Evolutionary conservation across 2,888 invertebrate genomes (phyloP), one percentile per base, ranked within the genome.

Genomic region (Osedax frankpressi): DNA sequence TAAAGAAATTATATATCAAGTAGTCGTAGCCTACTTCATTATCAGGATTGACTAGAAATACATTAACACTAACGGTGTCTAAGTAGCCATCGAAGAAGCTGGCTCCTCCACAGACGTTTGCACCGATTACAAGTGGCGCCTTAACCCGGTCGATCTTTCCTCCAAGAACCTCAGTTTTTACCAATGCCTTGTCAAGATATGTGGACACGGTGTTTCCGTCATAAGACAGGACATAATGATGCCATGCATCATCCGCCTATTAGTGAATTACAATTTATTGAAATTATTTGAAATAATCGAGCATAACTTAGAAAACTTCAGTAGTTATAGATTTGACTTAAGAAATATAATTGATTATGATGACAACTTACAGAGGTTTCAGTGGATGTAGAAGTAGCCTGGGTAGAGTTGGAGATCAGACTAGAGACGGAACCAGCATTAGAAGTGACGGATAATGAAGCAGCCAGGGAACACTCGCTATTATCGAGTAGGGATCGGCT

Each of bases 11-110:
- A n/a, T n/a, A n/a, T n/a, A n/a, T n/a, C n/a, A n/a, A n/a, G n/a
- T n/a, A n/a, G n/a, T n/a, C n/a, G n/a, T n/a, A n/a, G n/a, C n/a
- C n/a, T n/a, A n/a, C n/a, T n/a, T n/a, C n/a, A n/a, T n/a, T n/a
- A n/a, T n/a, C n/a, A n/a, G n/a, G n/a, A n/a, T n/a, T n/a, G n/a
- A n/a, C n/a, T n/a, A n/a, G n/a, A n/a, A n/a, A n/a, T n/a, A 65
- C 0, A 65, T 2, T 2, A 28, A 65, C 28, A 65, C 24, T 65
- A 19, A 65, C 65, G 14, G 65, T 65, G 19, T 65, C 65, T 14
- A 65, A 1, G 65, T 65, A 65, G 14, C 65, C 65, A n/a, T 65
- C 65, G 65, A 65, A 65, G 65, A 65, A 65, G 65, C 65, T 28
- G 65, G 14, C 24, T 65, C 65, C 65, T 0, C 65, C 65, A n/a